Base-by-base conservation (phyloP, 2,888 invertebrate genomes). In the Coelopa pilipes region DNA sequence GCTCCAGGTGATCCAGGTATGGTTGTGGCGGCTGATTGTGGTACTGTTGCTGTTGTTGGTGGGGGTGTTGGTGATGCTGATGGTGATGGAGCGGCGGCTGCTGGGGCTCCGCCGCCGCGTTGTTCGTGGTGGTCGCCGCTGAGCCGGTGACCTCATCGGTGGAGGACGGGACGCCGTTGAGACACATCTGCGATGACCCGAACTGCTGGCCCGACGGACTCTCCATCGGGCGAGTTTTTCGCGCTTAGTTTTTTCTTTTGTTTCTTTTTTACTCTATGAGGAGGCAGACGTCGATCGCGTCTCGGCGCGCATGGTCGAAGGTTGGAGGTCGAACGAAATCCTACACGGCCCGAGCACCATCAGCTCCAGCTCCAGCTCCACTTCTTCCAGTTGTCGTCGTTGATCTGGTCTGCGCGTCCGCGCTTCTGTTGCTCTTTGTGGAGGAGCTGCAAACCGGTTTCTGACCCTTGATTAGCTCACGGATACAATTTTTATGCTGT, bases 111-210 rank as follows among this genome's bases (percentile, higher is more conserved):
- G 63, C 46, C 17, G 34, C 17, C 15, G 63, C 53, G 55, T 70
- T 70, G 24, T 47, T 46, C 11, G 50, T 62, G 65, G 76, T 71
- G n/a, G 74, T 21, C 9, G 53, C 21, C 57, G 78, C 19, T 55
- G 53, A 67, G 69, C 17, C 53, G 53, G 17, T 59, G 60, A n/a
- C 65, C 63, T 78, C 76, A 75, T 62, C 67, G 72, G 62, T 15
- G 19, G 21, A 50, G 19, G 21, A 50, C 19, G 67, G 17, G 4
- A 21, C 46, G 15, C 21, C 9, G 21, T 60, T 21, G n/a, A 46
- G 57, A 7, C 49, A 19, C 65, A 55, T 45, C 46, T 63, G 49
- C 9, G 62, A 45, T 9, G n/a, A n/a, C n/a, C n/a, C n/a, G n/a
- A n/a, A n/a, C n/a, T n/a, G n/a, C n/a, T n/a, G n/a, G n/a, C n/a